phyloP scores from a whole-genome alignment of 2,113 vertebrate genomes.

The Irena cyanogastra region DNA sequence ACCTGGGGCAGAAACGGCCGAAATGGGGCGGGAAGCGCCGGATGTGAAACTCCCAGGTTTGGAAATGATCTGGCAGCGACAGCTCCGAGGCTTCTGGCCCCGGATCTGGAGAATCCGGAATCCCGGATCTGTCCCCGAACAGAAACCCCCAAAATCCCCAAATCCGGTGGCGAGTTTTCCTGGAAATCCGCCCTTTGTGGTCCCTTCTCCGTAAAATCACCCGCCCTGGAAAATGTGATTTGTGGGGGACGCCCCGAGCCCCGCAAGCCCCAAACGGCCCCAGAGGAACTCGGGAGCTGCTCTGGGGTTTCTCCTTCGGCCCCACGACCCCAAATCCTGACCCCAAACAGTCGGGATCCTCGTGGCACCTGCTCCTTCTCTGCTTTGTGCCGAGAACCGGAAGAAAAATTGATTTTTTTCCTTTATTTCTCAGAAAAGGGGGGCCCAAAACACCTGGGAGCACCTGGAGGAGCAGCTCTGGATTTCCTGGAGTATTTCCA shows the following conservation, averaged over 20 bases:
- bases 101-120: too few species aligned
- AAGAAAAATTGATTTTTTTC: not conserved
- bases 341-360: accelerated
- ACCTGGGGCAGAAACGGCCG: accelerated
- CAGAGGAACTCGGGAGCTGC: not conserved
- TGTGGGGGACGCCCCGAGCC: accelerated
- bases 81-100: accelerated
- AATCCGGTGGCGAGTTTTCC: accelerated
- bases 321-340: accelerated
- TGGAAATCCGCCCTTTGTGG: accelerated
- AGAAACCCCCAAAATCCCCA: not conserved
- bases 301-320: not conserved
- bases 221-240: accelerated
- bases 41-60: accelerated
- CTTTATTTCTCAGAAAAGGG: not conserved
- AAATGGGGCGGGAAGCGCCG: accelerated
- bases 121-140: too few species aligned
- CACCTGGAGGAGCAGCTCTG: not conserved
- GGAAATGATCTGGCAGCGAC: accelerated
- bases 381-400: not conserved
- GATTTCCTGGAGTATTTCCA: not conserved
- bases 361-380: accelerated
- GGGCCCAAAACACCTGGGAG: not conserved
- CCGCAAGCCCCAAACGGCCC: not conserved
- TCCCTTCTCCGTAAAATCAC: accelerated